Evolutionary conservation across 2,888 invertebrate species (phyloP).

Genomic region (Axea sp.): DNA sequence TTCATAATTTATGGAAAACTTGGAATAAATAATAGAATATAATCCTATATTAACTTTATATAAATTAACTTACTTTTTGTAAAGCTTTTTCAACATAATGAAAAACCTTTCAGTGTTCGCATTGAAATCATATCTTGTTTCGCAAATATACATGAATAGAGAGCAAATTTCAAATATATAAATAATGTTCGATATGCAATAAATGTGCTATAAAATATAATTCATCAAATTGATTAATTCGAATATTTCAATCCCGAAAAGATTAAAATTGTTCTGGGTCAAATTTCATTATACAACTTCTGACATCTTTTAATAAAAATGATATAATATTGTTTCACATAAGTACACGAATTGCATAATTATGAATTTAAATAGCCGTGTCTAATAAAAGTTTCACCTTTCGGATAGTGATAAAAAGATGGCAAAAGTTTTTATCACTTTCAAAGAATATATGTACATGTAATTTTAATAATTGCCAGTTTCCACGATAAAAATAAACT

Average conservation of each 20-base stretch:
- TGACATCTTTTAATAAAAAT: no score
- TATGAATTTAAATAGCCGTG: background rate
- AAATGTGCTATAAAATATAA: no score
- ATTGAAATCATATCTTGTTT: slow-evolving; percentile 3
- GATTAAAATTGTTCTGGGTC: no score
- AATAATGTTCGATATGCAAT: no score
- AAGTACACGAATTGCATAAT: background rate
- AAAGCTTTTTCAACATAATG: background rate
- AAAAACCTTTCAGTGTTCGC: slow-evolving; percentile 6
- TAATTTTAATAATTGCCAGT: no score
- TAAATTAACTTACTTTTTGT: slow-evolving; percentile 1
- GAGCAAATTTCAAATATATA: slow-evolving; percentile 19
- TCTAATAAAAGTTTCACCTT: background rate
- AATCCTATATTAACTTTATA: background rate
- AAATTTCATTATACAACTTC: no score
- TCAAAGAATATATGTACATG: background rate
- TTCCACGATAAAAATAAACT: background rate
- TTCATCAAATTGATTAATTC: no score
- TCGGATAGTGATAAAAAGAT: background rate
- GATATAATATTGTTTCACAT: no score
- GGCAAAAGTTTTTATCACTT: background rate
- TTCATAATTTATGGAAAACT: background rate
- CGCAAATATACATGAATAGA: background rate
- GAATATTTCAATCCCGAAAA: no score
- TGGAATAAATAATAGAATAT: slow-evolving; percentile 8